phyloP scores from a whole-genome alignment of 2,888 invertebrate genomes.

The Atrina japonica region DNA sequence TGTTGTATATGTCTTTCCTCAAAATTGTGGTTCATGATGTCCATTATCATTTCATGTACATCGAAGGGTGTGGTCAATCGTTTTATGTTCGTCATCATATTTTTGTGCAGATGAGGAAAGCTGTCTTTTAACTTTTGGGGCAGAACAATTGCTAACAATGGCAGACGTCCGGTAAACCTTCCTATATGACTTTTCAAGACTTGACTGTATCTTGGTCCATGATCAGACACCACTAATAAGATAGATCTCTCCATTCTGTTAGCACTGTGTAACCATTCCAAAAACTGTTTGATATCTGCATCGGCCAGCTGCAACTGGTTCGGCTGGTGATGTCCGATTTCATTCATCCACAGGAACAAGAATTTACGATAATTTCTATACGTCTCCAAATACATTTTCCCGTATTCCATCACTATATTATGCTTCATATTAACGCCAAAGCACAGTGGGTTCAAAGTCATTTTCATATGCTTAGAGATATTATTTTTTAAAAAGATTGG shows the following conservation, averaged over 20 bases:
- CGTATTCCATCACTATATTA: constrained; percentile 19
- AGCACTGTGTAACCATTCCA: constrained; percentile 81
- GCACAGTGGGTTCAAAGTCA: neutral
- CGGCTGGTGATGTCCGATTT: constrained; percentile 91
- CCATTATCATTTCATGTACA: constrained; percentile 88
- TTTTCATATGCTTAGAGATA: neutral
- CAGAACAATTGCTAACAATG: constrained; percentile 87
- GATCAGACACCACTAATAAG: constrained; percentile 87
- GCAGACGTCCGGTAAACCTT: constrained; percentile 90
- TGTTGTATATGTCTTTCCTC: neutral
- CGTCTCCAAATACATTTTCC: constrained; percentile 82
- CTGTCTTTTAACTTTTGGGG: constrained; percentile 87
- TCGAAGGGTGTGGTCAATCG: constrained; percentile 91
- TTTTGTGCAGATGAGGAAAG: constrained; percentile 85
- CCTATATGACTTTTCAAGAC: constrained; percentile 85
- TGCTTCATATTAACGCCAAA: constrained; percentile 17
- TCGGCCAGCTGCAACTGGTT: constrained; percentile 90
- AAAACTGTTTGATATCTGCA: constrained; percentile 83
- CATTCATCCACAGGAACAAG: constrained; percentile 91
- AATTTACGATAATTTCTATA: constrained; percentile 86
- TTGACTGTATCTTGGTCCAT: constrained; percentile 83
- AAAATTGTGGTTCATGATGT: constrained; percentile 82
- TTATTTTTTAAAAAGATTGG: neutral
- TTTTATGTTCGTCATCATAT: constrained; percentile 85
- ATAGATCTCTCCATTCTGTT: constrained; percentile 65